Evolutionary conservation across 2,888 invertebrate species (phyloP).

Genomic region (Tinea pellionella): DNA sequence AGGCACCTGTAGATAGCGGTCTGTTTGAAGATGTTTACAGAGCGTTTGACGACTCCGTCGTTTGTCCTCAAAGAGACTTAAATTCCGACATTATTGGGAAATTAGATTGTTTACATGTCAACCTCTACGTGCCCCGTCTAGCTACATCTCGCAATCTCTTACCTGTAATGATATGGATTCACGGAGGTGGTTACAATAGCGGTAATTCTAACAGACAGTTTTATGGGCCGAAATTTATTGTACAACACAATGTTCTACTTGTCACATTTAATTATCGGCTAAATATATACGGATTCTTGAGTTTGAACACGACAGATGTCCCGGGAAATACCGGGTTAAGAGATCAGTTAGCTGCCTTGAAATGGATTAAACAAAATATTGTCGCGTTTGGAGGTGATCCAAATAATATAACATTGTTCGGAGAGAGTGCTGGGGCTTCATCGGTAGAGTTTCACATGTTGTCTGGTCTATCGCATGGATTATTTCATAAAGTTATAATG

Average conservation of each 20-base stretch:
- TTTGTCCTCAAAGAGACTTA: constrained; percentile 35
- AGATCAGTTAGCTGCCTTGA: constrained; percentile 36
- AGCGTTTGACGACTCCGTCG: constrained; percentile 31
- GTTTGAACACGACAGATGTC: constrained; percentile 30
- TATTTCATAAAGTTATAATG: constrained; percentile 32
- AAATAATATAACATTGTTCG: constrained; percentile 33
- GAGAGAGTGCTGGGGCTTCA: constrained; percentile 34
- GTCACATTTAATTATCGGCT: constrained; percentile 36
- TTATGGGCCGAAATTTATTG: constrained; percentile 31
- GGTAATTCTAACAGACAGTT: constrained; percentile 25
- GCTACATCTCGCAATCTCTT: constrained; percentile 26
- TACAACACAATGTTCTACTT: constrained; percentile 36
- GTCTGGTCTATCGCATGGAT: constrained; percentile 25
- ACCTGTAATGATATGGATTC: constrained; percentile 37
- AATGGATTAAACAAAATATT: constrained; percentile 39
- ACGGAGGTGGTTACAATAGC: constrained; percentile 31
- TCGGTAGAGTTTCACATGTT: constrained; percentile 35
- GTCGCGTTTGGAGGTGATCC: constrained; percentile 38
- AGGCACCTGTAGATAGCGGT: constrained; percentile 9
- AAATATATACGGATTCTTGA: constrained; percentile 45
- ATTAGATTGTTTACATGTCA: constrained; percentile 34
- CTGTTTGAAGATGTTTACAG: constrained; percentile 27
- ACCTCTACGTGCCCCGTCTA: constrained; percentile 31
- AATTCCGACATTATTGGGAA: constrained; percentile 24
- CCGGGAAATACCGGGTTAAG: constrained; percentile 44